Evolutionary conservation across 2,888 invertebrate species (phyloP).

Genomic region (Tupiocoris notatus): DNA sequence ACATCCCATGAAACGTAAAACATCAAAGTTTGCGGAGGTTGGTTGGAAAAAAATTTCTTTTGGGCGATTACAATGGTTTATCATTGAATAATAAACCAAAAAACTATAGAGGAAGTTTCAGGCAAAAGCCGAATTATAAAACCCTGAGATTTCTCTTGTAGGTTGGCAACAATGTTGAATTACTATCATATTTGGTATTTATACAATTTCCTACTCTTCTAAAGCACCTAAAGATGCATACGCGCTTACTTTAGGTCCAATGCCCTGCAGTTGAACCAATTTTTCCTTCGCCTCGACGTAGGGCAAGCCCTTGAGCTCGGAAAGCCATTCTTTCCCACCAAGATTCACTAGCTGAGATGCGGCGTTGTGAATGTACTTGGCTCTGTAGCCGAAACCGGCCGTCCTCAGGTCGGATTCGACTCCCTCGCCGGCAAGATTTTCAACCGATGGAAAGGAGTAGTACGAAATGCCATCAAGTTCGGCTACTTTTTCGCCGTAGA

Average conservation of each 20-base stretch:
- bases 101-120: too few relatives aligned
- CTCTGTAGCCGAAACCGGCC: constrained; percentile 83
- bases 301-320: constrained; percentile 63
- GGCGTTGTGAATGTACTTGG: constrained; percentile 78
- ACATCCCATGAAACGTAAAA: too few relatives aligned
- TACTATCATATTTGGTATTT: too few relatives aligned
- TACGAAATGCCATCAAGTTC: constrained; percentile 64
- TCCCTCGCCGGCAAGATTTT: constrained; percentile 60
- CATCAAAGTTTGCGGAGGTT: too few relatives aligned
- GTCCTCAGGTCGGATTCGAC: constrained; percentile 71
- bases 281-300: constrained; percentile 72
- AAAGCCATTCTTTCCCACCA: constrained; percentile 74
- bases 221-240: too few relatives aligned
- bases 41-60: too few relatives aligned
- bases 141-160: too few relatives aligned
- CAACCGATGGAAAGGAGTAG: constrained; percentile 78
- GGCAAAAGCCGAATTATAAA: too few relatives aligned
- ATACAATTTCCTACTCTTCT: too few relatives aligned
- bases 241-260: constrained; percentile 87
- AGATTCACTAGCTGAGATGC: constrained; percentile 67
- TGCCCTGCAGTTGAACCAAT: constrained; percentile 77
- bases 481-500: constrained; percentile 77
- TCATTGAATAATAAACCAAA: too few relatives aligned
- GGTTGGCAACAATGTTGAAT: too few relatives aligned
- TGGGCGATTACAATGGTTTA: too few relatives aligned